Evolutionary conservation across 2,113 vertebrate genomes (phyloP).

Genomic region (Piliocolobus tephrosceles): DNA sequence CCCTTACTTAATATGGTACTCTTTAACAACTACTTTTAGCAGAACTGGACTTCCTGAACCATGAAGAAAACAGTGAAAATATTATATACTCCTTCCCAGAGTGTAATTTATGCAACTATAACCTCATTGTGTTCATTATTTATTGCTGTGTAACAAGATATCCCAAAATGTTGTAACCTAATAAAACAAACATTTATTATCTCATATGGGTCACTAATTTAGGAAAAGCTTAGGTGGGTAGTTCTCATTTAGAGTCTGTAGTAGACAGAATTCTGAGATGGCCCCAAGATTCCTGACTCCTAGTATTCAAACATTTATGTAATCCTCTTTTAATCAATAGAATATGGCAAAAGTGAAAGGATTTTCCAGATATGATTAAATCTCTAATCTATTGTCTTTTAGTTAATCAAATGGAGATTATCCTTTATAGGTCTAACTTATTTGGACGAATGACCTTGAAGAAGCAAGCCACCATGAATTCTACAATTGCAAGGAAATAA

Average conservation of each 20-base stretch:
- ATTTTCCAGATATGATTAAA: not conserved
- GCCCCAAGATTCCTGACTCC: not conserved
- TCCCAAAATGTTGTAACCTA: not conserved
- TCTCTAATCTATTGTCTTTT: not conserved
- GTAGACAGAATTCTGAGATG: not conserved
- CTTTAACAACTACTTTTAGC: not conserved
- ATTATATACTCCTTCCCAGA: not conserved
- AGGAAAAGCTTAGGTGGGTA: not conserved
- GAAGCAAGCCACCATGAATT: not conserved
- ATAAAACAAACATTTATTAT: not conserved
- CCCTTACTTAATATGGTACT: not conserved
- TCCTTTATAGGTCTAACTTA: not conserved
- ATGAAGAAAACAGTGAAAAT: not conserved
- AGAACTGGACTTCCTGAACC: not conserved
- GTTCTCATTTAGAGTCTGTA: not conserved
- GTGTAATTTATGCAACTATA: not conserved
- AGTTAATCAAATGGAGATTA: not conserved
- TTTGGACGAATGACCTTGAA: not conserved
- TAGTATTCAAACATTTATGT: not conserved
- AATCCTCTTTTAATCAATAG: not conserved
- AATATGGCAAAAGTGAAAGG: not conserved
- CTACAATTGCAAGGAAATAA: not conserved
- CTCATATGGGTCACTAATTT: not conserved
- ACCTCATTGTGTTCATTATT: not conserved
- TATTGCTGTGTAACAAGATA: not conserved